These are phyloP conservation scores for Recurvirostra avosetta DNA, from an alignment of 2,113 vertebrate genomes.

Conservation along the genomic window DNA sequence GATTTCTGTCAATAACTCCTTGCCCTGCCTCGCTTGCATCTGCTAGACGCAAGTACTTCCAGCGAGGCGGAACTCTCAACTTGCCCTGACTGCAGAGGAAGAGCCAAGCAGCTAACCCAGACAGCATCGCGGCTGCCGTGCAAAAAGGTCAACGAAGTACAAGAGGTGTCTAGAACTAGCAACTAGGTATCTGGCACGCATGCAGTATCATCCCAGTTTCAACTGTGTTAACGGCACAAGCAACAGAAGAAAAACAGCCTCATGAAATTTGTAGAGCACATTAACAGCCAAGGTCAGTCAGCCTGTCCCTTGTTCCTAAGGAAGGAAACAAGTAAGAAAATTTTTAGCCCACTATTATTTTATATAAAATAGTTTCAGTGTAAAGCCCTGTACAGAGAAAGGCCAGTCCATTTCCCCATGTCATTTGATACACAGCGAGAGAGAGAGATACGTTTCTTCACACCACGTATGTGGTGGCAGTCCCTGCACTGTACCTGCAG, in stretches of 20 bases:
- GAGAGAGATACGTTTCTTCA: background rate
- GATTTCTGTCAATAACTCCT: background rate
- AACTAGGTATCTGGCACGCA: background rate
- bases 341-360: background rate
- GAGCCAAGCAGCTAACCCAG: background rate
- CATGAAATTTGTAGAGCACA: background rate
- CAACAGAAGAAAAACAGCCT: conserved; percentile 19
- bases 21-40: fast-evolving
- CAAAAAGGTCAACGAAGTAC: conserved; percentile 22
- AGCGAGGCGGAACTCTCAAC: background rate
- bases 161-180: background rate
- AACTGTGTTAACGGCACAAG: conserved; percentile 4
- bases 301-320: background rate
- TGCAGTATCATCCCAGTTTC: conserved; percentile 25
- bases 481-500: background rate
- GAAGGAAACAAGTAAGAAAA: background rate
- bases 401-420: fast-evolving
- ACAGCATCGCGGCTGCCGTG: background rate
- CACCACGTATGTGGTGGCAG: background rate
- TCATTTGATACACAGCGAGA: background rate
- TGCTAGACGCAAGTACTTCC: background rate
- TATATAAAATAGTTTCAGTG: background rate
- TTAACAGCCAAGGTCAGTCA: background rate
- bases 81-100: background rate
- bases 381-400: background rate